These are phyloP conservation scores for Torymus aiolomorphi DNA, from an alignment of 2,888 invertebrate genomes.

Conservation along the genomic window DNA sequence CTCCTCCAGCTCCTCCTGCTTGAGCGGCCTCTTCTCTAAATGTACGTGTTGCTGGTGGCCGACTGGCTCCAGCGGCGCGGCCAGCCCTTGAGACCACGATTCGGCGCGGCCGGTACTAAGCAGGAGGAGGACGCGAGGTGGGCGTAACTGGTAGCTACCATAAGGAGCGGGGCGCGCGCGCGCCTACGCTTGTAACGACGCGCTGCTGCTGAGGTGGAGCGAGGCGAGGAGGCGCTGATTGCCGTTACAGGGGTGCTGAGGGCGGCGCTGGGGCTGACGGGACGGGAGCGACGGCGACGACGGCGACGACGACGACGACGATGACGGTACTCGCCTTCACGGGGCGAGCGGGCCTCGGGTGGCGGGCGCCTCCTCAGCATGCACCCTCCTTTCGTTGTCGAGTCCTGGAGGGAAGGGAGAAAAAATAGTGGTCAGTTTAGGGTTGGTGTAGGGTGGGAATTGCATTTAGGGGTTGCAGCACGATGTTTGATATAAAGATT, in stretches of 20 bases:
- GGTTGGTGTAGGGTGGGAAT: too few species aligned
- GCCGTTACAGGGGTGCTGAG: too few species aligned
- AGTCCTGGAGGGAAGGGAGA: conserved; percentile 59
- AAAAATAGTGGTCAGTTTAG: not conserved
- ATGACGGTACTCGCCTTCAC: not conserved
- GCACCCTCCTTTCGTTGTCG: conserved; percentile 65
- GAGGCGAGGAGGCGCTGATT: too few species aligned
- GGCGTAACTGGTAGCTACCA: conserved; percentile 64
- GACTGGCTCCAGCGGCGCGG: conserved; percentile 73
- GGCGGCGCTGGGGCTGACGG: too few species aligned
- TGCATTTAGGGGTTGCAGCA: too few species aligned
- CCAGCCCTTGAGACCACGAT: conserved; percentile 72
- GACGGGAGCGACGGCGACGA: not conserved
- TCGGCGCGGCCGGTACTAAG: conserved; percentile 59
- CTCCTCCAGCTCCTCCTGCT: not conserved
- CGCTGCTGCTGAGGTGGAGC: not conserved
- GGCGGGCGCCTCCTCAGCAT: conserved; percentile 67
- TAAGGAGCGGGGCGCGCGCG: conserved; percentile 68
- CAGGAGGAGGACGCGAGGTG: too few species aligned
- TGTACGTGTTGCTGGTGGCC: conserved; percentile 65
- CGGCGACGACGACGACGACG: conserved; percentile 10
- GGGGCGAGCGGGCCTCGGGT: not conserved
- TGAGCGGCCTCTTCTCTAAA: conserved; percentile 64
- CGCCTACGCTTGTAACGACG: conserved; percentile 54
- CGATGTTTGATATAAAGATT: too few species aligned